These are phyloP conservation scores for Mormoops blainvillei DNA, from an alignment of 2,113 vertebrate genomes.

Conservation along the genomic window DNA sequence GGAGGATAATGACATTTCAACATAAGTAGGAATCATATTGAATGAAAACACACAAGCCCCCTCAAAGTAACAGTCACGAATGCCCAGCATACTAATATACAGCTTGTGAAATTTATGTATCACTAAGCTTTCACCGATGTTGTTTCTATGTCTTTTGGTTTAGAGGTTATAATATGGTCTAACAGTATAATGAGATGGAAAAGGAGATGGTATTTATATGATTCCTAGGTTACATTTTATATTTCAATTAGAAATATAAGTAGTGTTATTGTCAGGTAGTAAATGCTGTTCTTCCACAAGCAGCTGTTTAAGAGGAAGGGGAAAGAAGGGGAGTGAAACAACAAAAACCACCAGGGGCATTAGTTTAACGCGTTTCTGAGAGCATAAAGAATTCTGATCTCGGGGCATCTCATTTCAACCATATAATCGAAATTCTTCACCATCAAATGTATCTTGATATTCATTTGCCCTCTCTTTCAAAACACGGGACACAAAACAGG, in stretches of 20 bases:
- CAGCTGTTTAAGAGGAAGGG: background rate
- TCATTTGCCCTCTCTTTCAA: background rate
- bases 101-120: background rate
- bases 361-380: background rate
- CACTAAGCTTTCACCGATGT: slow-evolving; percentile 27
- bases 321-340: background rate
- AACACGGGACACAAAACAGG: background rate
- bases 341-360: background rate
- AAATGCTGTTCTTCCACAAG: background rate
- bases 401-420: background rate
- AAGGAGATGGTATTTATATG: slow-evolving; percentile 13
- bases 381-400: background rate
- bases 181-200: background rate
- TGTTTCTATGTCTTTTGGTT: slow-evolving; percentile 26
- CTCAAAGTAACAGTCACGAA: background rate
- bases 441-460: background rate
- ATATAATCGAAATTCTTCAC: background rate
- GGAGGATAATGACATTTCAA: slow-evolving; percentile 51
- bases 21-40: slow-evolving; percentile 28
- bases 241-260: slow-evolving; percentile 23
- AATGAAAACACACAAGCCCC: background rate
- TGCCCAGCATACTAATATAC: background rate
- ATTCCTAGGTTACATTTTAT: slow-evolving; percentile 1
- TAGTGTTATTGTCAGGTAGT: background rate
- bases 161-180: slow-evolving; percentile 48